Evolutionary conservation across 1,140 invertebrate genomes (phyloP).

Genomic region (Laupala kohalensis): DNA sequence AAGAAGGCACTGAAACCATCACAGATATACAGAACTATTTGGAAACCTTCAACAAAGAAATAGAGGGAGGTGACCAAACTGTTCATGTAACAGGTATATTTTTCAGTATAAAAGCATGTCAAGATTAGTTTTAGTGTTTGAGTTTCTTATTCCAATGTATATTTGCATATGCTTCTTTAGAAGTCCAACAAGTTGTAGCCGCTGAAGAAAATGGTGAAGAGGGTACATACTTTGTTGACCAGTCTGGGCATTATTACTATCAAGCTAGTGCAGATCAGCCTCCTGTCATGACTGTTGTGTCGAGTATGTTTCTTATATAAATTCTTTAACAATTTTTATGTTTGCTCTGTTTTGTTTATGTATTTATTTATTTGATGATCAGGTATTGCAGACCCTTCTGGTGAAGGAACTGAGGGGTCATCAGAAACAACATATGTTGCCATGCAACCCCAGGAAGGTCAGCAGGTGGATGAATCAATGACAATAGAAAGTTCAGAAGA

Average conservation of each 20-base stretch:
- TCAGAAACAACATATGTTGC: conserved; percentile 15
- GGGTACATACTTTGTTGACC: conserved; percentile 62
- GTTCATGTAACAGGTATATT: conserved; percentile 34
- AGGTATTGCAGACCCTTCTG: conserved; percentile 5
- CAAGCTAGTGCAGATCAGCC: conserved; percentile 45
- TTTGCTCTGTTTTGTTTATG: background rate
- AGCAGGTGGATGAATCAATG: conserved; percentile 11
- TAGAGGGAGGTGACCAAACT: conserved; percentile 42
- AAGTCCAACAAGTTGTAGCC: conserved; percentile 15
- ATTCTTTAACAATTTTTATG: background rate
- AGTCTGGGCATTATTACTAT: conserved; percentile 63
- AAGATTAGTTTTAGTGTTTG: background rate
- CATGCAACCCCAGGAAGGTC: conserved; percentile 16
- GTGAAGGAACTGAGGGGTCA: conserved; percentile 5
- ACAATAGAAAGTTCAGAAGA: conserved; percentile 13
- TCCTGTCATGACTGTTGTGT: conserved; percentile 42
- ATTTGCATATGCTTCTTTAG: background rate
- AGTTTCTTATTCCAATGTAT: background rate
- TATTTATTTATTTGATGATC: background rate
- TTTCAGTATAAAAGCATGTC: background rate
- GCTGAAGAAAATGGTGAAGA: conserved; percentile 35
- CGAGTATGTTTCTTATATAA: conserved; percentile 16
- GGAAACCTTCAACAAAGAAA: conserved; percentile 75
- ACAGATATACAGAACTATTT: conserved; percentile 72
- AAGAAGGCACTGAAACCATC: conserved; percentile 36